These are phyloP conservation scores for Grapholita molesta DNA, from an alignment of 1,140 invertebrate species.

Conservation along the genomic window DNA sequence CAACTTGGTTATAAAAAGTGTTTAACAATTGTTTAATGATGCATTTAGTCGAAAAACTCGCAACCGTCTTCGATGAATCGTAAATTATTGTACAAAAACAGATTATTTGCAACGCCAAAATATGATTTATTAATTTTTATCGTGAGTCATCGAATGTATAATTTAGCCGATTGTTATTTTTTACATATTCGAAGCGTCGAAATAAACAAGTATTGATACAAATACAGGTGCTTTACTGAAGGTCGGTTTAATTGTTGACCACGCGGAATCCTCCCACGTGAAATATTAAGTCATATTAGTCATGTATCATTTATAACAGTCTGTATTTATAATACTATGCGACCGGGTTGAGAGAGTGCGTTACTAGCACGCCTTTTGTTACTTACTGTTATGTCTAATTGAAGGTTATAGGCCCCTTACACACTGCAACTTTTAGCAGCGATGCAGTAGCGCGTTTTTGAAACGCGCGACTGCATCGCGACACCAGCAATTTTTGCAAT, in stretches of 20 bases:
- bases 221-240: neutral
- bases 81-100: neutral
- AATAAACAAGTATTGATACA: neutral
- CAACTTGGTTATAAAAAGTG: no score
- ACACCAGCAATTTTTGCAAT: no score
- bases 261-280: constrained; percentile 46
- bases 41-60: neutral
- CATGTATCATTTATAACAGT: neutral
- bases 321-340: neutral
- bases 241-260: constrained; percentile 28
- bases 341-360: neutral
- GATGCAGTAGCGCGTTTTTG: no score
- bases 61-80: neutral
- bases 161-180: neutral
- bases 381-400: neutral
- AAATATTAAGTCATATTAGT: neutral
- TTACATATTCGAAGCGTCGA: neutral
- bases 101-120: neutral
- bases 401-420: neutral
- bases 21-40: neutral
- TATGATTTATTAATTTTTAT: neutral
- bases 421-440: no score
- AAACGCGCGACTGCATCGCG: no score
- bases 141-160: constrained; percentile 15
- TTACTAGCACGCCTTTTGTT: neutral